These are phyloP conservation scores for Plagodis pulveraria DNA, from an alignment of 2,888 invertebrate species.

Conservation along the genomic window DNA sequence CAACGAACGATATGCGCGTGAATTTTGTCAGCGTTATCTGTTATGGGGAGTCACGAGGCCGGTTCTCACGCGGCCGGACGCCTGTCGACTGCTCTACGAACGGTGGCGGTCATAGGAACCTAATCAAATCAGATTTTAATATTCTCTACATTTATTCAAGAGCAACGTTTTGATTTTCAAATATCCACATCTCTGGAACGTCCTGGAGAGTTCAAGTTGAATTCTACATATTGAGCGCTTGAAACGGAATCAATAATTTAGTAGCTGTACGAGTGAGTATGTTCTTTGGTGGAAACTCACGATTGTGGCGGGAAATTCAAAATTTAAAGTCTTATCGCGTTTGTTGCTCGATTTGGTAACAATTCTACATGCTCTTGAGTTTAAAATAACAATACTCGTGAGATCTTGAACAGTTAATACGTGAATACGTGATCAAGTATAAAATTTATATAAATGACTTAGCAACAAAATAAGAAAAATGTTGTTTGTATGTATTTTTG, in stretches of 20 bases:
- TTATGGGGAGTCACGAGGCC: conserved; percentile 28
- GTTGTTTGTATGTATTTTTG: too few relatives aligned
- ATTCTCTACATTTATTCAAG: conserved; percentile 7
- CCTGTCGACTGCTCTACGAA: conserved; percentile 48
- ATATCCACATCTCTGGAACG: conserved; percentile 19
- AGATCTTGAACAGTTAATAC: too few relatives aligned
- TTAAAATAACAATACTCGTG: too few relatives aligned
- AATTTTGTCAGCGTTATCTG: conserved; percentile 9
- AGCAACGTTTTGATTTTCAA: conserved; percentile 14
- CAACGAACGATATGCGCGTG: conserved; percentile 4
- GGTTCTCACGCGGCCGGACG: conserved; percentile 55
- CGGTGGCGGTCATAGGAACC: conserved; percentile 16
- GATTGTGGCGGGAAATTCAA: too few relatives aligned
- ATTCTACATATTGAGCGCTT: not conserved
- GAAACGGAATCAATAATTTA: not conserved
- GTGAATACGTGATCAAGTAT: too few relatives aligned
- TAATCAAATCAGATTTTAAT: conserved; percentile 14
- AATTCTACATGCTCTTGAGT: too few relatives aligned
- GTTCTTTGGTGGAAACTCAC: too few relatives aligned
- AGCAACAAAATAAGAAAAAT: too few relatives aligned
- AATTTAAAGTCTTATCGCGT: too few relatives aligned
- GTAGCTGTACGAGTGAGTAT: too few relatives aligned
- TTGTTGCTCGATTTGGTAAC: too few relatives aligned
- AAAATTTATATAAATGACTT: too few relatives aligned
- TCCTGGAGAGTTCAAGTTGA: not conserved